Base-by-base conservation (phyloP, 2,797 vertebrate species). In the Miichthys miiuy region DNA sequence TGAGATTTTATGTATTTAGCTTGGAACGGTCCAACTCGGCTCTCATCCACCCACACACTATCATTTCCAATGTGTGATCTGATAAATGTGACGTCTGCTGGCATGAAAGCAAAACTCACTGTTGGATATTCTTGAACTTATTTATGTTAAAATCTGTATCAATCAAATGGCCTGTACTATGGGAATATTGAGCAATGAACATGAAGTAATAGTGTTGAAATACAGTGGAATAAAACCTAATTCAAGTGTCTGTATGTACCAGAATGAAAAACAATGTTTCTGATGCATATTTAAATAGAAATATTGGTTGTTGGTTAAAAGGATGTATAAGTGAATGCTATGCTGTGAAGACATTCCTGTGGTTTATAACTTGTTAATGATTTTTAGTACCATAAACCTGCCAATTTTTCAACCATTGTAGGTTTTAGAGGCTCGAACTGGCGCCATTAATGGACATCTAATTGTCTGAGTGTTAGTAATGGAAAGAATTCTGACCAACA, bases 1-100 rank as follows among this genome's bases (percentile, higher is more conserved):
- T 60, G 55, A 44, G 58, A 68, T 64, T 81, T 74, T 41, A 63
- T 75, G 68, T 82, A 61, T 89, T 84, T 73, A 71, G 50, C 63
- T 86, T 85, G 82, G 85, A 85, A 55, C 11, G 1, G 8, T 34
- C 48, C 18, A 0, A 30, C 51, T 60, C 51, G 14, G 47, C 41
- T 63, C 50, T 46, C 47, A 34, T 68, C 62, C 65, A 25, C 62
- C 74, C 52, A 51, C 66, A 34, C 56, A 46, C 8, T 20, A 7
- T 78, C 44, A 57, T 75, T 64, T 80, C 56, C 52, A 79, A 64
- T 1, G 60, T 83, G 74, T 69, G 50, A 71, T 46, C 64, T 38
- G 68, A 80, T 41, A 30, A 61, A 80, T 66, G 75, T 67, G 80
- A 75, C 42, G 9, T 65, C 56, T 78, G 55, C 64, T 72, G 74